Evolutionary conservation across 1,140 invertebrate genomes (phyloP), one percentile per base, ranked within the genome.

Genomic region (Ylistrum balloti): DNA sequence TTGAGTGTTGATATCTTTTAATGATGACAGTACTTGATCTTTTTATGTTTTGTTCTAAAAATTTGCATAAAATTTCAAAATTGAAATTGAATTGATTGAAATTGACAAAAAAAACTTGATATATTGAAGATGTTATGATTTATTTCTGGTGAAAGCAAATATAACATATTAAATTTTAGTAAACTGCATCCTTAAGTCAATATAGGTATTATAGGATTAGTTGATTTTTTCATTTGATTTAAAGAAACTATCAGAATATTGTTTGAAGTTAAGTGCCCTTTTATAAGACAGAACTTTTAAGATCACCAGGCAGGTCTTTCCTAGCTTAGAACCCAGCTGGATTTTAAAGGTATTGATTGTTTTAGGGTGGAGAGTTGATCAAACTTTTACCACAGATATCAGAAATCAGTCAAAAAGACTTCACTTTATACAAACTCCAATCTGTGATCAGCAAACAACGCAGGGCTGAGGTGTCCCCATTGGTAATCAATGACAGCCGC

Each of bases 391-490:
- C 56, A 74, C 56, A 28, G 56, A 74, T 74, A 74, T 74, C 56
- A 74, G 56, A 2, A 74, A 28, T 74, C 56, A 74, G 56, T 74
- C 56, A 74, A 74, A 74, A n/a, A 74, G 1, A 28, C 22, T 74
- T 74, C 56, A n/a, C 56, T 28, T 28, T 74, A 74, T 28, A 74
- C 56, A 5, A n/a, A 74, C 56, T 74, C 22, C n/a, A 74, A 74
- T 74, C 56, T 28, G 56, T 74, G 56, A 74, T 74, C 56, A n/a
- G 56, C 56, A 74, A 74, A 74, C 56, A 74, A 74, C 56, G 56
- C 3, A n/a, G 56, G 56, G 56, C 56, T 13, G 56, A 74, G 22
- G 56, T 74, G 56, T 74, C 56, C 56, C n/a, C 56, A 74, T 74
- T n/a, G 56, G 5, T 2, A 28, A 74, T 74, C 56, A 74, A 74